Conservation (phyloP, 2,888 invertebrate species). For the Eustalomyia histrio region DNA sequence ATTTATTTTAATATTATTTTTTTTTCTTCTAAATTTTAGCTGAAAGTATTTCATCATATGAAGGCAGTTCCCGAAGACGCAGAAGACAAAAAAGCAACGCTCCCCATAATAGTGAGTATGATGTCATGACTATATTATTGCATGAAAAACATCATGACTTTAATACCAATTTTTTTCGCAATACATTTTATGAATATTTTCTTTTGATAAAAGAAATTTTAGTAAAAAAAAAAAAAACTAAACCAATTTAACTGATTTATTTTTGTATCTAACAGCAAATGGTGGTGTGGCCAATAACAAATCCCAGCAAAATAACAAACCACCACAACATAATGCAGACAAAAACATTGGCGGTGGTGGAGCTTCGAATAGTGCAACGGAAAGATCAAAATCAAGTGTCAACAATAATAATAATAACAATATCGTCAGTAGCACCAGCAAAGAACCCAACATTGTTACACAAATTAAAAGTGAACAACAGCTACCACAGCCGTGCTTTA, state of each 20-base stretch:
- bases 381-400: conserved; percentile 69
- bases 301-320: conserved; percentile 75
- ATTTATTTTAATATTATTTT: neutral
- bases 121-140: conserved; percentile 58
- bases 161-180: neutral
- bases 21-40: conserved; percentile 68
- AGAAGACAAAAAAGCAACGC: conserved; percentile 78
- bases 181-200: neutral
- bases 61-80: conserved; percentile 78
- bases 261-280: conserved; percentile 72
- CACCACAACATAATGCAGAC: conserved; percentile 74
- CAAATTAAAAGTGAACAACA: conserved; percentile 68
- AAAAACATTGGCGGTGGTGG: conserved; percentile 69
- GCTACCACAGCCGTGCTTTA: conserved; percentile 61
- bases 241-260: conserved; percentile 13
- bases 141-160: conserved; percentile 14
- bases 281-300: conserved; percentile 77
- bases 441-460: conserved; percentile 70
- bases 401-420: conserved; percentile 68
- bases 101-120: conserved; percentile 78
- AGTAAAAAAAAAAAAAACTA: no score
- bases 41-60: conserved; percentile 79
- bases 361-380: conserved; percentile 70
- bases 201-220: no score
- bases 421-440: conserved; percentile 69